Percentiles rank a stretch among this genome's conserved stretches.
Conservation (phyloP, 2,797 vertebrate genomes). For the Muraenolepis orangiensis region DNA sequence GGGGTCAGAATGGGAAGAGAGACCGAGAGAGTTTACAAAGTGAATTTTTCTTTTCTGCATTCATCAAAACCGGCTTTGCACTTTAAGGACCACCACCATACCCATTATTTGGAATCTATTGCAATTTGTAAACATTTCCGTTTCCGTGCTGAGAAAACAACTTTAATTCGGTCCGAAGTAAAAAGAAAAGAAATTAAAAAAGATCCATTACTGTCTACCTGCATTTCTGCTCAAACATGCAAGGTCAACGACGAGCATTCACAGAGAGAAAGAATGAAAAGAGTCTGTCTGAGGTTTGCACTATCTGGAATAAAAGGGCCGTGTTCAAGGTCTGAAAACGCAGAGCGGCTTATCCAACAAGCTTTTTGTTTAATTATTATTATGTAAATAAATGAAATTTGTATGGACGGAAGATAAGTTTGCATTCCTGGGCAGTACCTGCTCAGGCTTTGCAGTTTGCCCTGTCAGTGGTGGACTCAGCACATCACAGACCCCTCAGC, state of each 20-base stretch:
- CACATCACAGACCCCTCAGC: conserved; percentile 38
- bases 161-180: background rate
- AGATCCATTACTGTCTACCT: background rate
- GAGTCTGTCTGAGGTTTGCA: background rate
- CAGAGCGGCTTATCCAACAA: background rate
- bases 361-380: background rate
- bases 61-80: background rate
- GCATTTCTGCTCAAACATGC: background rate
- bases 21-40: background rate
- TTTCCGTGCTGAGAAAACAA: background rate
- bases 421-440: conserved; percentile 46
- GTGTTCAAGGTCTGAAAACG: background rate
- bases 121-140: background rate
- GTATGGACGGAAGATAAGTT: background rate
- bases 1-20: conserved; percentile 25
- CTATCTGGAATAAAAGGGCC: background rate
- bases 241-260: background rate
- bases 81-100: background rate
- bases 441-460: conserved; percentile 22
- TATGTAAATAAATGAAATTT: background rate
- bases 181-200: background rate
- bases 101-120: background rate
- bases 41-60: background rate
- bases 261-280: background rate
- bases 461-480: conserved; percentile 45